Percentiles rank a stretch among this genome's conserved stretches.
These are phyloP conservation scores for Drosophila peninsularis DNA, from an alignment of 2,888 invertebrate species.

Conservation along the genomic window DNA sequence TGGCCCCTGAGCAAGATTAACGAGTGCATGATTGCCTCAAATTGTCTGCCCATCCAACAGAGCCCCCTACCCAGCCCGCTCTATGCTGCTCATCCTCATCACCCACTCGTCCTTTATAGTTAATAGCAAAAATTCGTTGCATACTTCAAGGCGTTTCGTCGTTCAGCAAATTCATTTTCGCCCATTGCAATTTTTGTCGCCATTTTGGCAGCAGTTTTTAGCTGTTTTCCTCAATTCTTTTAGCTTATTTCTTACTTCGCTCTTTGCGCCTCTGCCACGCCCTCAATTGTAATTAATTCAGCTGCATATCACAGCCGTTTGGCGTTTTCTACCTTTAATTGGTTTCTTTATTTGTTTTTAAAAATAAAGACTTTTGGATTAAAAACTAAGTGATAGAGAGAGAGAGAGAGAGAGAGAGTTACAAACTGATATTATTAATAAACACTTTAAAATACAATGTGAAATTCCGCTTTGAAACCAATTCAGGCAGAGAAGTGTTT, in stretches of 20 bases:
- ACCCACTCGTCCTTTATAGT: slow-evolving; percentile 18
- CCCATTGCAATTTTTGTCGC: slow-evolving; percentile 66
- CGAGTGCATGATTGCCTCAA: slow-evolving; percentile 83
- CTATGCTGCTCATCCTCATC: not conserved
- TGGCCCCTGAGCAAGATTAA: slow-evolving; percentile 81
- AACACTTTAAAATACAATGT: no score
- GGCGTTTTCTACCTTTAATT: not conserved
- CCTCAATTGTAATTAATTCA: slow-evolving; percentile 58
- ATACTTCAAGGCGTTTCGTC: slow-evolving; percentile 57
- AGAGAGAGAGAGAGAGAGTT: no score
- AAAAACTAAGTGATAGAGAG: no score
- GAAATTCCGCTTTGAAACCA: no score
- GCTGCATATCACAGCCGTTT: slow-evolving; percentile 1
- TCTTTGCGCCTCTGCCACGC: slow-evolving; percentile 2
- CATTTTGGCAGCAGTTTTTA: slow-evolving; percentile 11
- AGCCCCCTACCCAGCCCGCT: not conserved
- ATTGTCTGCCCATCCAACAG: slow-evolving; percentile 56
- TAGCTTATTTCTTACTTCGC: not conserved
- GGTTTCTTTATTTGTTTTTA: not conserved
- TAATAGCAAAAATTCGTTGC: slow-evolving; percentile 65
- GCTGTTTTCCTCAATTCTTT: not conserved
- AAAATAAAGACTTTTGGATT: not conserved
- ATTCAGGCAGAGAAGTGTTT: no score
- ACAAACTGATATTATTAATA: no score
- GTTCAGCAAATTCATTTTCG: slow-evolving; percentile 55